Percentiles rank a stretch among this genome's conserved stretches.
Conservation (phyloP, 1,140 invertebrate species). For the Adoxophyes honmai region DNA sequence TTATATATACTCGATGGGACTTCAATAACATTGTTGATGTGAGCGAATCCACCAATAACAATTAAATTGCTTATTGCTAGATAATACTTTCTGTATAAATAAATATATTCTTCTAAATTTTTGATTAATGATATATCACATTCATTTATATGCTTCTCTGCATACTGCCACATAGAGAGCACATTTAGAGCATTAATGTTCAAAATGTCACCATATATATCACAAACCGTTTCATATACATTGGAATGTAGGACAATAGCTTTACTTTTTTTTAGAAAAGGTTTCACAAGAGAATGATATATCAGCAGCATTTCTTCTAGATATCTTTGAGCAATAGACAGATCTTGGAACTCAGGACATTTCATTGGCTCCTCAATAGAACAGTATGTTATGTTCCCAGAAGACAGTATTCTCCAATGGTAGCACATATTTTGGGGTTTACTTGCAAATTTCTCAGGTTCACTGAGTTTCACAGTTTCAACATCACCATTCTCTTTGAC, state of each 20-base stretch:
- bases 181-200: conserved; percentile 83
- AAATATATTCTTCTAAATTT: conserved; percentile 84
- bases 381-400: conserved; percentile 66
- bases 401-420: conserved; percentile 68
- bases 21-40: conserved; percentile 81
- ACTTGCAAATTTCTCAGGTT: conserved; percentile 37
- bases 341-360: conserved; percentile 75
- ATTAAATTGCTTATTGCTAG: conserved; percentile 86
- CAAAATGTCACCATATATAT: conserved; percentile 83
- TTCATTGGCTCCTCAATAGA: conserved; percentile 59
- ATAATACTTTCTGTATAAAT: conserved; percentile 85
- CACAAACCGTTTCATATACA: conserved; percentile 81
- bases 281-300: conserved; percentile 80
- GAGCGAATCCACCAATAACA: conserved; percentile 83
- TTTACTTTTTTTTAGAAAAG: conserved; percentile 80
- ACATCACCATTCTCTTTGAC: conserved; percentile 34
- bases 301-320: conserved; percentile 82
- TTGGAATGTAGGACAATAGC: conserved; percentile 76
- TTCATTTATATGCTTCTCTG: conserved; percentile 80
- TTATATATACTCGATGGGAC: conserved; percentile 78
- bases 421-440: conserved; percentile 66
- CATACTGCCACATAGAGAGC: conserved; percentile 81
- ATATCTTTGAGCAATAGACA: conserved; percentile 82
- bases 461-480: conserved; percentile 37
- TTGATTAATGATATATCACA: conserved; percentile 83